Evolutionary conservation across 2,797 vertebrate species (phyloP).

Genomic region (Sylvia borin): DNA sequence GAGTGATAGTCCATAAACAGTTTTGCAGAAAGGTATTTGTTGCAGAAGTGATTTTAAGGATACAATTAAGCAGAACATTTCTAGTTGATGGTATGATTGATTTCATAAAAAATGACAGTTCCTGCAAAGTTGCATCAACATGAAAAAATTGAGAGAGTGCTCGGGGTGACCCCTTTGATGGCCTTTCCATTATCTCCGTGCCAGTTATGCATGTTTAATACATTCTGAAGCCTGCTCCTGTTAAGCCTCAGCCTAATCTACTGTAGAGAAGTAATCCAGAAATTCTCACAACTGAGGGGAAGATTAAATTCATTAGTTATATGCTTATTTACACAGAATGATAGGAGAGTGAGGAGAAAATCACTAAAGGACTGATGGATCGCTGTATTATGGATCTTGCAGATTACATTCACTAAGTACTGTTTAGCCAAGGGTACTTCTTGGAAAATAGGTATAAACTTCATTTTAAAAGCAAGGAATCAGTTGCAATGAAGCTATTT

Average conservation of each 20-base stretch:
- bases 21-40: neutral
- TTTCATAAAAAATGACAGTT: neutral
- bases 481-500: neutral
- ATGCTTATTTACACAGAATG: neutral
- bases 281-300: neutral
- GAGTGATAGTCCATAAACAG: neutral
- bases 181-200: neutral
- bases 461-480: neutral
- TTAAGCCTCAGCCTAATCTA: neutral
- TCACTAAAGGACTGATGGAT: neutral
- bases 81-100: neutral
- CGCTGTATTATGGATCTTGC: neutral
- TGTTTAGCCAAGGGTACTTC: neutral
- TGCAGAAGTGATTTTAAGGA: neutral
- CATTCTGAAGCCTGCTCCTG: neutral
- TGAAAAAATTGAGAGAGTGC: neutral
- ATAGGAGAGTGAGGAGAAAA: neutral
- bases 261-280: neutral
- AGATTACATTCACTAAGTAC: neutral
- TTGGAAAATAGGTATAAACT: neutral
- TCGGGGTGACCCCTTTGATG: neutral
- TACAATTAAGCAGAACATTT: neutral
- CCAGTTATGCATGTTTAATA: neutral
- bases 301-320: neutral
- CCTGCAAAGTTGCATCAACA: neutral